Conservation (phyloP, 2,888 invertebrate genomes). For the Ormyrus labotus region DNA sequence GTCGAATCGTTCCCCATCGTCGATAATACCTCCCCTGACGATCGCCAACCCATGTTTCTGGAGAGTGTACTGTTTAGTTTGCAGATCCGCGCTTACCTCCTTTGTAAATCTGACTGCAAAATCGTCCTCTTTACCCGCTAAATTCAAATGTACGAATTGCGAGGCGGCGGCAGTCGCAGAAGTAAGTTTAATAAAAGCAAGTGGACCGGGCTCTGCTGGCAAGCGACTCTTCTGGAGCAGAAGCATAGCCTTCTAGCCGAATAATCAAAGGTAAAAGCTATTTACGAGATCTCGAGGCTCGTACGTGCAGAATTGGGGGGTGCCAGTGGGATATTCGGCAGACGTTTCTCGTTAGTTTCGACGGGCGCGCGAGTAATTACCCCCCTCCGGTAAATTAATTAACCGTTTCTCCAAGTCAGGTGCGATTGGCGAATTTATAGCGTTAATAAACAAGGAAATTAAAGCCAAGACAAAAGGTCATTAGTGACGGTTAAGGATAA, state of each 20-base stretch:
- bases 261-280: constrained; percentile 40
- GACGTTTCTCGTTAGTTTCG: constrained; percentile 47
- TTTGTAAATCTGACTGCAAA: too few relatives aligned
- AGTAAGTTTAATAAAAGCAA: too few relatives aligned
- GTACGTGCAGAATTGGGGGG: background rate
- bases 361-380: constrained; percentile 46
- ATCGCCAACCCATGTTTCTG: too few relatives aligned
- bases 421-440: constrained; percentile 58
- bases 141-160: too few relatives aligned
- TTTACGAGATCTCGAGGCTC: constrained; percentile 13
- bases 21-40: too few relatives aligned
- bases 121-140: too few relatives aligned
- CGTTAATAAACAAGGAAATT: constrained; percentile 60
- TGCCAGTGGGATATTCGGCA: background rate
- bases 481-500: constrained; percentile 63
- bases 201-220: background rate
- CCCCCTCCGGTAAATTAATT: constrained; percentile 44
- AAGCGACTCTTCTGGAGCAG: constrained; percentile 1
- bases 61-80: too few relatives aligned
- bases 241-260: constrained; percentile 3
- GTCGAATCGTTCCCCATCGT: too few relatives aligned
- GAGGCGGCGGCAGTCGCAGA: too few relatives aligned
- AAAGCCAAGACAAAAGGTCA: constrained; percentile 57
- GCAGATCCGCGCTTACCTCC: too few relatives aligned
- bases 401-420: constrained; percentile 47